Conservation (phyloP, 1,140 invertebrate species). For the Brachionus asplanchnoidis region DNA sequence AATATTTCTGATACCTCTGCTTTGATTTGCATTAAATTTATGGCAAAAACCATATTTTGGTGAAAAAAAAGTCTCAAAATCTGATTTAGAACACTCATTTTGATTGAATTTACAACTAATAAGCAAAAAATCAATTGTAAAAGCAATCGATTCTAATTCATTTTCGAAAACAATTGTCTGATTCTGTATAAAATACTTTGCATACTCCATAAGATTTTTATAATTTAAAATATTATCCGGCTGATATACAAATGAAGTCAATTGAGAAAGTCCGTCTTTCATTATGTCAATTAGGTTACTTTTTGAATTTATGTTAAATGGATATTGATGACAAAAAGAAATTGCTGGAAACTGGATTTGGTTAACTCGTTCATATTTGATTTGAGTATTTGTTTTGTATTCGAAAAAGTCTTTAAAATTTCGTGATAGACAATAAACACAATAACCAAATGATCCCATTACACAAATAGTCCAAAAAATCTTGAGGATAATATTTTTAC, state of each 20-base stretch:
- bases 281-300: not conserved
- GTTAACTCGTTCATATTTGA: not conserved
- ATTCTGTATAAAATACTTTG: not conserved
- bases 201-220: not conserved
- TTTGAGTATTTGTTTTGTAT: not conserved
- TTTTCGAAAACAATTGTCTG: not conserved
- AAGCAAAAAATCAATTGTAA: not conserved
- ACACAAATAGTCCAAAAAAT: not conserved
- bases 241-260: not conserved
- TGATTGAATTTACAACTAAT: not conserved
- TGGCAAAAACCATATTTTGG: not conserved
- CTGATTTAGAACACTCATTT: not conserved
- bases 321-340: not conserved
- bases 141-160: not conserved
- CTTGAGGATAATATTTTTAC: not conserved
- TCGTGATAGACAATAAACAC: not conserved
- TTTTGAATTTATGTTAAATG: not conserved
- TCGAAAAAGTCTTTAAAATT: not conserved
- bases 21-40: not conserved
- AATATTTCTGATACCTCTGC: not conserved
- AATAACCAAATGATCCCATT: not conserved
- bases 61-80: not conserved
- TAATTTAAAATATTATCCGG: not conserved
- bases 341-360: not conserved
- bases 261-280: not conserved